Percentiles rank a stretch among this genome's conserved stretches.
These are phyloP conservation scores for Hypotaenidia philippensis DNA, from an alignment of 2,797 vertebrate species.

Conservation along the genomic window DNA sequence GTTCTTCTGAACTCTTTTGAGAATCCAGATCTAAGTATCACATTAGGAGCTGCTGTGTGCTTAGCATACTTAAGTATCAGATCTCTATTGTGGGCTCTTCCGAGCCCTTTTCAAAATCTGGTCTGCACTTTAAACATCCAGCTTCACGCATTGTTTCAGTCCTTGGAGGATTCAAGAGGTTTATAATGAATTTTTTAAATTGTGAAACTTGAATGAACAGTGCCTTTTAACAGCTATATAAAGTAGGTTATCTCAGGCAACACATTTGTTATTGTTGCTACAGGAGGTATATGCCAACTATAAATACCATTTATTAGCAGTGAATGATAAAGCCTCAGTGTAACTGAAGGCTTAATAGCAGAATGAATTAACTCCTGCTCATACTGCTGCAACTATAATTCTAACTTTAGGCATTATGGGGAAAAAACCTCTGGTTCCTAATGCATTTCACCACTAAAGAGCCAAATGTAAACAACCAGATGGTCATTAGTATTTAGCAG, in stretches of 20 bases:
- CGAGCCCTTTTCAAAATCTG: constrained; percentile 34
- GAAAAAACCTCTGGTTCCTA: background rate
- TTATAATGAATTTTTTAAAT: constrained; percentile 67
- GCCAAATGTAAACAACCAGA: background rate
- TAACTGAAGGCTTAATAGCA: constrained; percentile 71
- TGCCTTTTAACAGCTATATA: constrained; percentile 57
- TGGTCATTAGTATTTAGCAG: background rate
- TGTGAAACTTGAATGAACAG: constrained; percentile 63
- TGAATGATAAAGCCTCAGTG: constrained; percentile 59
- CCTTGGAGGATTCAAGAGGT: constrained; percentile 58
- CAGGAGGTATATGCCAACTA: constrained; percentile 65
- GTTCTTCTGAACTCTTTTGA: constrained; percentile 53
- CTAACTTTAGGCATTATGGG: constrained; percentile 55
- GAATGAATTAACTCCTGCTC: constrained; percentile 76
- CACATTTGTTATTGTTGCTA: constrained; percentile 75
- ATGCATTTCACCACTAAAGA: background rate
- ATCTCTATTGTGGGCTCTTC: background rate
- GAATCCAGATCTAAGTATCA: constrained; percentile 39
- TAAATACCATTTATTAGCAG: constrained; percentile 71
- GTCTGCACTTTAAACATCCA: constrained; percentile 15
- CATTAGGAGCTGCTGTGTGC: constrained; percentile 51
- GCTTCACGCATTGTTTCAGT: constrained; percentile 45
- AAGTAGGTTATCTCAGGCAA: constrained; percentile 71
- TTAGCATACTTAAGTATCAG: constrained; percentile 40
- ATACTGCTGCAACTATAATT: constrained; percentile 69